These are phyloP conservation scores for Sapajus apella DNA, from an alignment of 2,113 vertebrate genomes.

Conservation along the genomic window DNA sequence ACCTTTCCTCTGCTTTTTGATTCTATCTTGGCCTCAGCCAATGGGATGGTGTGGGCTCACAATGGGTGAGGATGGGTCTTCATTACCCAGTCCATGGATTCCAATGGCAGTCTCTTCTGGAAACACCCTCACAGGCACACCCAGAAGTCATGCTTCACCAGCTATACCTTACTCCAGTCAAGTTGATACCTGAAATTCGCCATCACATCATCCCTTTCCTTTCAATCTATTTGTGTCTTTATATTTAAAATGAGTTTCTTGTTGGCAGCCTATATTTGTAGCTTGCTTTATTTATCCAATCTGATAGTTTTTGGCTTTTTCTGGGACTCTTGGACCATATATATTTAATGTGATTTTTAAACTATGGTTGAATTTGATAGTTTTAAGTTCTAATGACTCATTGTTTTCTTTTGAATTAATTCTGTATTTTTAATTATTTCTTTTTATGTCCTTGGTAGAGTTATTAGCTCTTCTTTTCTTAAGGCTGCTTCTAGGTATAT, in stretches of 20 bases:
- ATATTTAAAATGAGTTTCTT: no score
- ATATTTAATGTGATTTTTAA: background rate
- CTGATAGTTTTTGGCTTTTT: background rate
- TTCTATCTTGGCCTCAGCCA: background rate
- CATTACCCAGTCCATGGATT: no score
- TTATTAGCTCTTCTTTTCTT: background rate
- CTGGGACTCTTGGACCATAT: background rate
- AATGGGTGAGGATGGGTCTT: no score
- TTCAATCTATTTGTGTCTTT: background rate
- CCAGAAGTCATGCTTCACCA: no score
- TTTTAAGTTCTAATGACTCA: no score
- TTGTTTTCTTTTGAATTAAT: background rate
- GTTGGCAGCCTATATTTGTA: no score
- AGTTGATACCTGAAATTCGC: background rate
- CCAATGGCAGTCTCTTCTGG: no score
- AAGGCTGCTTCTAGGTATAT: background rate
- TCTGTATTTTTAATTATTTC: conserved; percentile 3
- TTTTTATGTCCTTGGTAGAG: background rate
- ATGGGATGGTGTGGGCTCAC: background rate
- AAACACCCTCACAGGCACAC: no score
- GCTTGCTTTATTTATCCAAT: no score
- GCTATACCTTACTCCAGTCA: background rate
- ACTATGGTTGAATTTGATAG: background rate
- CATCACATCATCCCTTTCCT: background rate
- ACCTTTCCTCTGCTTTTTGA: background rate